Base-by-base conservation (phyloP, 2,888 invertebrate species). In the Priapulus caudatus region DNA sequence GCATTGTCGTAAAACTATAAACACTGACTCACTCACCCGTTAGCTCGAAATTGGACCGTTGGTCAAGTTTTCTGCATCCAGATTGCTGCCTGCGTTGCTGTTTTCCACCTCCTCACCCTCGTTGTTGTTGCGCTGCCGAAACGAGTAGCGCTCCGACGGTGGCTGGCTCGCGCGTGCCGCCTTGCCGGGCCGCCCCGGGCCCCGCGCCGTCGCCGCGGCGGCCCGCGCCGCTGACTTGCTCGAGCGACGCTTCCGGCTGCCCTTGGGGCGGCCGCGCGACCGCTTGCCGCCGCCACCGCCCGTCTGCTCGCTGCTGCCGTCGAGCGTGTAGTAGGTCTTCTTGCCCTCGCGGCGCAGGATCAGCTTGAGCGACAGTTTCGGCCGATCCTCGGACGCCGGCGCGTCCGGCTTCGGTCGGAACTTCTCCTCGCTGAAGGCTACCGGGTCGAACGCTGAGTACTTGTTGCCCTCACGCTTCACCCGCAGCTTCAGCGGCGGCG, bases 361-460 rank as follows among this genome's bases (percentile, higher is more conserved):
- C 33, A 33, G 10, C n/a, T 33, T 33, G 10, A 33, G n/a, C n/a
- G 33, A 10, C n/a, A 33, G n/a, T 33, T 33, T 33, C n/a, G 33
- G 33, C 33, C 33, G 10, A n/a, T 33, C 33, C 33, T 33, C 33
- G 10, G 10, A 10, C n/a, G n/a, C 33, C 33, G 33, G 33, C 10
- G n/a, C n/a, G 33, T 33, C 33, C 10, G 33, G 33, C n/a, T 33
- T 33, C 33, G 10, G 33, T 33, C 33, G 33, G 33, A 33, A 33
- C n/a, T 33, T 33, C n/a, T 33, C 33, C 33, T 33, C 33, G n/a
- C 33, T 33, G n/a, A 33, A 33, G 10, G 33, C 33, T 33, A 33
- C 33, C n/a, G 33, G 33, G n/a, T 33, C n/a, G n/a, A 33, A 33
- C n/a, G 33, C 33, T 33, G 33, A 33, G 33, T 33, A 33, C n/a